phyloP scores from a whole-genome alignment of 2,888 invertebrate genomes.

The Arge pagana region DNA sequence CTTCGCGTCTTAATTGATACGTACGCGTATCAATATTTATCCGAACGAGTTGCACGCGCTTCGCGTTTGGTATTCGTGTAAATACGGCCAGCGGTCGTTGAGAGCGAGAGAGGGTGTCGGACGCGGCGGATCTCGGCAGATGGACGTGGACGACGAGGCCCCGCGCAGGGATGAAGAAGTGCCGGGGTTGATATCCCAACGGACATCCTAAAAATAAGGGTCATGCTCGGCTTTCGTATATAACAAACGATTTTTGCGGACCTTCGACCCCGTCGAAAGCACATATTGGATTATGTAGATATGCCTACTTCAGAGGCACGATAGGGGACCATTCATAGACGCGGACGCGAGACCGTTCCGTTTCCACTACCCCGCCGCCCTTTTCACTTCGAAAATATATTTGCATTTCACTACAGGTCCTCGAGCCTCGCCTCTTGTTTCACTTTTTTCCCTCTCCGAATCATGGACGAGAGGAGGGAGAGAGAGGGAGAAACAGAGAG shows the following conservation, averaged over 20 bases:
- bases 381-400: conserved; percentile 42
- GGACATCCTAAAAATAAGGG: conserved; percentile 49
- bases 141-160: not conserved
- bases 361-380: conserved; percentile 20
- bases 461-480: too few relatives aligned
- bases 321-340: too few relatives aligned
- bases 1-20: conserved; percentile 43
- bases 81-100: too few relatives aligned
- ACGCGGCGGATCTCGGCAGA: too few relatives aligned
- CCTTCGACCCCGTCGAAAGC: conserved; percentile 40
- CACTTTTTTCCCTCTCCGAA: too few relatives aligned
- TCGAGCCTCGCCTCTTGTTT: too few relatives aligned
- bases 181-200: conserved; percentile 50
- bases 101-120: too few relatives aligned
- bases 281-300: conserved; percentile 53
- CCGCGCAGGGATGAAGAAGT: conserved; percentile 25
- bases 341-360: too few relatives aligned
- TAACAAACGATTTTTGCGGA: conserved; percentile 46
- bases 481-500: too few relatives aligned
- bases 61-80: too few relatives aligned
- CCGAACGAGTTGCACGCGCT: too few relatives aligned
- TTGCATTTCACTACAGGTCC: conserved; percentile 47
- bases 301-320: too few relatives aligned
- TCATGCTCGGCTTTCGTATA: conserved; percentile 23
- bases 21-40: conserved; percentile 42